Evolutionary conservation across 2,797 vertebrate genomes (phyloP).

Genomic region (Mycteria americana): DNA sequence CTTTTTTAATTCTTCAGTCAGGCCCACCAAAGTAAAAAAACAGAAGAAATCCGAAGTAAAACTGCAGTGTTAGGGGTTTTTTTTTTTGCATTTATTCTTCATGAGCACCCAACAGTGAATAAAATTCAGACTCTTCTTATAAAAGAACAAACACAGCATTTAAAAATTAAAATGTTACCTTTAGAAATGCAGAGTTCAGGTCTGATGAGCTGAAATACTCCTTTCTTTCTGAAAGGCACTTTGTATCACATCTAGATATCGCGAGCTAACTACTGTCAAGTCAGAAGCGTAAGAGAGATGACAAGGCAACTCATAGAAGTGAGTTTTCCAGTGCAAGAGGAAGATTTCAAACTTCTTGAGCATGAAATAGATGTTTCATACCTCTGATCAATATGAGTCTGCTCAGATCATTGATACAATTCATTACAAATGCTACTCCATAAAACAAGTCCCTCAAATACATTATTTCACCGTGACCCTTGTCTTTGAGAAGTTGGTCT

Average conservation of each 20-base stretch:
- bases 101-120: background rate
- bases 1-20: background rate
- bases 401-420: background rate
- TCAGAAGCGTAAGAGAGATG: background rate
- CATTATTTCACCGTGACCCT: background rate
- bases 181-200: background rate
- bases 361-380: background rate
- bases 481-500: background rate
- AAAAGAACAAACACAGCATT: background rate
- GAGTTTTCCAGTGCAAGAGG: background rate
- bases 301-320: background rate
- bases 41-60: background rate
- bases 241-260: background rate
- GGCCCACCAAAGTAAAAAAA: background rate
- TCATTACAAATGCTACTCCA: background rate
- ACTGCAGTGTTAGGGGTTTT: background rate
- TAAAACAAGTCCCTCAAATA: background rate
- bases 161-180: background rate
- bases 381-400: background rate
- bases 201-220: background rate
- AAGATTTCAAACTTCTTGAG: background rate
- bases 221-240: background rate
- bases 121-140: background rate
- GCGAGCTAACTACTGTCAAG: background rate
- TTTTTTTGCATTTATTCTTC: background rate